Percentiles rank a stretch among this genome's conserved stretches.
Evolutionary conservation across 2,888 invertebrate species (phyloP).

Genomic region (Drosophila neonasuta): DNA sequence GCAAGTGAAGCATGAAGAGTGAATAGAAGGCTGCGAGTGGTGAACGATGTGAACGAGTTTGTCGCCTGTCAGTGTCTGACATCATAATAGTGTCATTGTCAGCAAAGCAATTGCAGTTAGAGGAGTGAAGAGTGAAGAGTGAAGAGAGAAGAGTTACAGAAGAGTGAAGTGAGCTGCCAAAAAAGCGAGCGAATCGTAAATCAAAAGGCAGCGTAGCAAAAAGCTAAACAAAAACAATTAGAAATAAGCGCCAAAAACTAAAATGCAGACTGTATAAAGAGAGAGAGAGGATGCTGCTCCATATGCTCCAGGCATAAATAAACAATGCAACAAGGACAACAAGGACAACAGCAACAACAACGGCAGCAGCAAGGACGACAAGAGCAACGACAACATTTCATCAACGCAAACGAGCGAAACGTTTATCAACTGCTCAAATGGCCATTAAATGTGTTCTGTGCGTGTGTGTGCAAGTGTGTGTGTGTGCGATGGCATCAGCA

Average conservation of each 20-base stretch:
- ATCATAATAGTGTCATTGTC: constrained; percentile 77
- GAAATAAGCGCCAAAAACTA: constrained; percentile 72
- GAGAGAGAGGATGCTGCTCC: constrained; percentile 29
- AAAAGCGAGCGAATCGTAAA: constrained; percentile 55
- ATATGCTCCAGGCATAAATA: constrained; percentile 76
- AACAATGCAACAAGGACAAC: constrained; percentile 61
- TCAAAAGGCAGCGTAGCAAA: constrained; percentile 48
- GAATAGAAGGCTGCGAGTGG: constrained; percentile 15
- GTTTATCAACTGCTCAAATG: constrained; percentile 82
- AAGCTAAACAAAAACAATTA: constrained; percentile 67
- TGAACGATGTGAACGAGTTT: constrained; percentile 61
- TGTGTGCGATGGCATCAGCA: constrained; percentile 52
- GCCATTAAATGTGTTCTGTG: constrained; percentile 81
- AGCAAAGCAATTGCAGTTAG: constrained; percentile 53
- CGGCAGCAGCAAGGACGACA: constrained; percentile 14
- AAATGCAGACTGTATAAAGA: too few species aligned
- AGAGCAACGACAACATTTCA: constrained; percentile 72
- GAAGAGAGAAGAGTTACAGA: neutral
- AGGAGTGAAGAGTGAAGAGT: neutral
- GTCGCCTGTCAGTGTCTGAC: constrained; percentile 70
- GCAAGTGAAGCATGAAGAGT: neutral
- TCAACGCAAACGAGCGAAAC: constrained; percentile 78
- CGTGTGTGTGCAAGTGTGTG: constrained; percentile 23
- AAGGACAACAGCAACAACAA: constrained; percentile 18
- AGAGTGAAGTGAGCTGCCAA: constrained; percentile 27